Evolutionary conservation across 2,888 invertebrate species (phyloP).

Genomic region (Perdita meconis): DNA sequence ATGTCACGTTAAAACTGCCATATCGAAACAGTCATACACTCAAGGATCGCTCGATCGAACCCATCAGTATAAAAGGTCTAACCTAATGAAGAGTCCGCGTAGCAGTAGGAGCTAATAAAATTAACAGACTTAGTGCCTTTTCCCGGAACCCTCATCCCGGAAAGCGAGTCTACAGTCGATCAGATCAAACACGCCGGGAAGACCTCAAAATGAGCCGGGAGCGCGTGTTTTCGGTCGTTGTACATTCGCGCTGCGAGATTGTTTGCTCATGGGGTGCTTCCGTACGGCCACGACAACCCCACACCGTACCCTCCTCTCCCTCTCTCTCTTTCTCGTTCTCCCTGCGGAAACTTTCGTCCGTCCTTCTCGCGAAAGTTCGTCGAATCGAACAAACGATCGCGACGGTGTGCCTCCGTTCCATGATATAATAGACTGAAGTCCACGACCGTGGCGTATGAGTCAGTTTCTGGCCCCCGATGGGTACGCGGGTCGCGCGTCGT

Average conservation of each 20-base stretch:
- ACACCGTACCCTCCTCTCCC: not conserved
- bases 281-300: not conserved
- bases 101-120: slow-evolving; percentile 72
- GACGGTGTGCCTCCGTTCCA: not conserved
- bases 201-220: slow-evolving; percentile 53
- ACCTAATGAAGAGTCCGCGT: slow-evolving; percentile 48
- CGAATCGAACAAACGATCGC: slow-evolving; percentile 30
- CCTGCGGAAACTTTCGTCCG: not conserved
- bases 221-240: slow-evolving; percentile 44
- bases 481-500: slow-evolving; percentile 31
- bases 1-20: no score
- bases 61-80: not conserved
- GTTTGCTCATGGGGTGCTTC: slow-evolving; percentile 56
- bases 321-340: no score
- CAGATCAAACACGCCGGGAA: slow-evolving; percentile 74
- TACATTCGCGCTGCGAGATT: slow-evolving; percentile 51
- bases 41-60: not conserved
- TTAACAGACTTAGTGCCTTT: slow-evolving; percentile 75
- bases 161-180: slow-evolving; percentile 69
- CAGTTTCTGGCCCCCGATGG: slow-evolving; percentile 50
- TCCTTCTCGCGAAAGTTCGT: slow-evolving; percentile 8
- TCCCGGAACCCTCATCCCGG: slow-evolving; percentile 74
- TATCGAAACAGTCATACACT: not conserved
- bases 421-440: slow-evolving; percentile 32
- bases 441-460: slow-evolving; percentile 50